Percentiles rank a stretch among this genome's conserved stretches.
Evolutionary conservation across 2,888 invertebrate genomes (phyloP).

Genomic region (Tipula vernalis): DNA sequence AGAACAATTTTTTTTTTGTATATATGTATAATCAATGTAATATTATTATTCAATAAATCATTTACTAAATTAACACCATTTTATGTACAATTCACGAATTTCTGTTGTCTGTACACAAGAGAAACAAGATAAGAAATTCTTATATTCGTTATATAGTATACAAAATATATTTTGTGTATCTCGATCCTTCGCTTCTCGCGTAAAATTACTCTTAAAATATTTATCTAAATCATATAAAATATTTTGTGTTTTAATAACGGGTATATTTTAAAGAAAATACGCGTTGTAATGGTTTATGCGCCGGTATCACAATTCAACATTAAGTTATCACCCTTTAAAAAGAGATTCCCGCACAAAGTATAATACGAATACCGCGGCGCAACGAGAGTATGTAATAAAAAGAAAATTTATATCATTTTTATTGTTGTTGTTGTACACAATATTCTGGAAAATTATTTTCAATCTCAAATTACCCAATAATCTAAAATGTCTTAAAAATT

Average conservation of each 20-base stretch:
- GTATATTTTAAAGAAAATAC: background rate
- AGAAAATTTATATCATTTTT: background rate
- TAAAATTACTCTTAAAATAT: background rate
- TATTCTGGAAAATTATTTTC: background rate
- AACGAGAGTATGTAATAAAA: background rate
- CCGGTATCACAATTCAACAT: background rate
- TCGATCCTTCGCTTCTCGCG: background rate
- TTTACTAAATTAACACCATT: constrained; percentile 4
- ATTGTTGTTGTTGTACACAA: background rate
- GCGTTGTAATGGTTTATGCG: background rate
- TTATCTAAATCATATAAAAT: background rate
- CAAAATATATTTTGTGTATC: background rate
- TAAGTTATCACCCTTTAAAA: background rate
- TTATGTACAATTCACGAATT: constrained; percentile 1
- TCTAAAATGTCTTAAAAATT: constrained; percentile 4
- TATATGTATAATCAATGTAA: background rate
- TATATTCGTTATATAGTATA: background rate
- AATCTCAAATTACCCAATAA: constrained; percentile 4
- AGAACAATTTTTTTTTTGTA: background rate
- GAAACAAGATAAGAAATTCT: background rate
- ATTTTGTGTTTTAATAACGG: background rate
- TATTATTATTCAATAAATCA: constrained; percentile 4
- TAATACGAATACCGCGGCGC: background rate
- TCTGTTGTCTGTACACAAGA: background rate
- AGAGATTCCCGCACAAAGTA: background rate